Base-by-base conservation (phyloP, 1,140 invertebrate genomes). In the Caenorhabditis remanei region DNA sequence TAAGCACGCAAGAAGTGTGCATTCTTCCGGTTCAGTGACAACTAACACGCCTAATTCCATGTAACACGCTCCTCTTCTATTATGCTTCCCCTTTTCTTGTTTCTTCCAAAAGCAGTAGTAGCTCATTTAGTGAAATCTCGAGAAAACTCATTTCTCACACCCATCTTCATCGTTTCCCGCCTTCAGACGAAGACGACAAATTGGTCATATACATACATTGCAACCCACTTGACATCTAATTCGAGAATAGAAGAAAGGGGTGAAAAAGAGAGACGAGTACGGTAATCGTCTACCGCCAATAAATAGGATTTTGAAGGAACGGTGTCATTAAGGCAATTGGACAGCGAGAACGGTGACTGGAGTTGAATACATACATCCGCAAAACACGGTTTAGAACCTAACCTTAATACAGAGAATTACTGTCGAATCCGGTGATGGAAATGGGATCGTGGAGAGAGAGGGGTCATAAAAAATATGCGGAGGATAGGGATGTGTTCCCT, bases 1-100 rank as follows among this genome's bases (percentile, higher is more conserved):
- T 79, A 79, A 79, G 71, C 71, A 79, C 71, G 71, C 71, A 79
- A 79, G 71, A 79, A 79, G 71, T 79, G 71, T 79, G 71, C 71
- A 79, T 79, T 79, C 71, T 79, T 79, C 71, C 71, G 71, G 71
- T 79, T 79, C 71, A 79, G 46, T 79, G 71, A 79, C 71, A 79
- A 79, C 71, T 79, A 79, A 79, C 71, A 79, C 71, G 71, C n/a
- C 71, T 79, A 79, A 79, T 79, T 79, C 46, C 71, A 79, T 79
- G 71, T 79, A 79, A 79, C 71, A 79, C 71, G 71, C 71, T 79
- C 71, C 71, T 79, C 19, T n/a, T 79, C 71, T 79, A 79, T 79
- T 79, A 79, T 79, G 71, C 53, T 24, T 71, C 67, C 19, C n/a
- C 21, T 40, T 67, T 67, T 61, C 16, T 32, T 32, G 32, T 32